Conservation (phyloP, 2,113 vertebrate genomes). For the Heterochromis multidens region DNA sequence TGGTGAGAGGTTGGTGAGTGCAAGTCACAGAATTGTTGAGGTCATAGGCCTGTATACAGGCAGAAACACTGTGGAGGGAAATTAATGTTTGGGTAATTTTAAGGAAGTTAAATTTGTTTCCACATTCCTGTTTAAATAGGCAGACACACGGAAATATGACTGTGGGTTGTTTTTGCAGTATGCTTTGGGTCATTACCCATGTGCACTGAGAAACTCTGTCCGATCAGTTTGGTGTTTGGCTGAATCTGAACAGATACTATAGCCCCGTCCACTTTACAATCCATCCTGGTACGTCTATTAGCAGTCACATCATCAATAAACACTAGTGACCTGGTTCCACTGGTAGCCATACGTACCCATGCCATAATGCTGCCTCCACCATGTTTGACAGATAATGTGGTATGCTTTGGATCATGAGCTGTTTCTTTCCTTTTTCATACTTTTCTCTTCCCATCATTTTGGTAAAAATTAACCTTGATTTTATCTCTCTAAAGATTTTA, state of each 20-base stretch:
- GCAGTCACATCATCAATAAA: too few species aligned
- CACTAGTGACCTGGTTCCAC: too few species aligned
- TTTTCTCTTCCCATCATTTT: neutral
- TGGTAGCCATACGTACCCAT: neutral
- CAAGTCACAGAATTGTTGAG: neutral
- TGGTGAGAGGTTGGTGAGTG: neutral
- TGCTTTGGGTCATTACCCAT: too few species aligned
- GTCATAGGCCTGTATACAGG: neutral
- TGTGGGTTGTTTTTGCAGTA: too few species aligned
- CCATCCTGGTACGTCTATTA: too few species aligned
- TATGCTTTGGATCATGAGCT: neutral
- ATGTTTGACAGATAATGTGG: neutral
- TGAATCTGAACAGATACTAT: too few species aligned
- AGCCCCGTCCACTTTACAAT: too few species aligned
- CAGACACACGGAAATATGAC: neutral
- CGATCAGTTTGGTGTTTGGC: too few species aligned
- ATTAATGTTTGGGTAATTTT: neutral
- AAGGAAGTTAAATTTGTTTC: neutral
- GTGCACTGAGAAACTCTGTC: too few species aligned
- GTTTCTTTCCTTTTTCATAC: neutral
- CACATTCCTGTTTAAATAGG: neutral
- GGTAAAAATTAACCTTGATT: neutral
- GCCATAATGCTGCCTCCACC: neutral
- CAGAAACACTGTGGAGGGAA: neutral
- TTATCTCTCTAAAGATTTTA: too few species aligned